Percentiles rank a stretch among this genome's conserved stretches.
Conservation (phyloP, 2,113 vertebrate genomes). For the Corythornis madagascariensis region DNA sequence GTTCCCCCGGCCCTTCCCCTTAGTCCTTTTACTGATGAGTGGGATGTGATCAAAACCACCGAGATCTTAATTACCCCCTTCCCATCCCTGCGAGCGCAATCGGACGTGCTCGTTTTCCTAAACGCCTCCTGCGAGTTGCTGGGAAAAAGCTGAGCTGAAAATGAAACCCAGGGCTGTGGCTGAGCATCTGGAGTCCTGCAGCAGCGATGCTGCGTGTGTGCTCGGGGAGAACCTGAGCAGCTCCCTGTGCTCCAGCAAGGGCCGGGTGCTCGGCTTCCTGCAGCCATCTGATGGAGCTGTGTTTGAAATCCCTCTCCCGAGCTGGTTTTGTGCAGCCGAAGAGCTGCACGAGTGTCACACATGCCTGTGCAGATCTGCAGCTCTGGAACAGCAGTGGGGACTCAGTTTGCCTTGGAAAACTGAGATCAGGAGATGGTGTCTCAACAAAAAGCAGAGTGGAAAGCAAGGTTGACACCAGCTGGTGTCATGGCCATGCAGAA, state of each 20-base stretch:
- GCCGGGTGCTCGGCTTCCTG: rapidly evolving
- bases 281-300: rapidly evolving
- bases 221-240: rapidly evolving
- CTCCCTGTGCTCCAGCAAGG: not conserved
- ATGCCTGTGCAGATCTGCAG: rapidly evolving
- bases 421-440: not conserved
- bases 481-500: not conserved
- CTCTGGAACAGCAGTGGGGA: rapidly evolving
- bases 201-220: not conserved
- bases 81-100: not conserved
- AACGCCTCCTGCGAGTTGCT: not conserved
- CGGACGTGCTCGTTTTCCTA: rapidly evolving
- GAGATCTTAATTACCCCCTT: not conserved
- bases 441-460: not conserved
- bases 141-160: not conserved
- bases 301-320: rapidly evolving
- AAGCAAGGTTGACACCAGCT: rapidly evolving
- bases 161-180: not conserved
- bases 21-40: not conserved
- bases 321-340: not conserved
- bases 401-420: not conserved
- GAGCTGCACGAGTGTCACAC: rapidly evolving
- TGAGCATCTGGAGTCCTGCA: not conserved
- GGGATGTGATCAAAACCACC: rapidly evolving
- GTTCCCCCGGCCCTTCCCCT: not conserved